A percentile compares a stretch with the other conserved stretches of the same genome.
Evolutionary conservation across 2,888 invertebrate species (phyloP).

Genomic region (Phrixothrix hirtus): DNA sequence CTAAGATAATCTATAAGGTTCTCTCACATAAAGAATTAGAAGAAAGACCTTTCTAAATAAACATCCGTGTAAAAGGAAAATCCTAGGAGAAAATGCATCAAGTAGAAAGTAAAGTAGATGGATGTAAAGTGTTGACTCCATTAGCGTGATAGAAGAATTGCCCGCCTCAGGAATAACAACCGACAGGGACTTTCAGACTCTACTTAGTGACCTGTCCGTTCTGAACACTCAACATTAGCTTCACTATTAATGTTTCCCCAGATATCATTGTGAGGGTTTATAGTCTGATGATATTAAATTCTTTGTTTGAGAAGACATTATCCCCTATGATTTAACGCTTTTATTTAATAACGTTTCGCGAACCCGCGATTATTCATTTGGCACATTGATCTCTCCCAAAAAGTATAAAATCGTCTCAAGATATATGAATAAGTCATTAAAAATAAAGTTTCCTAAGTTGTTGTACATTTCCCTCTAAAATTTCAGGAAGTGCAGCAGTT

Average conservation of each 20-base stretch:
- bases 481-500: constrained; percentile 21
- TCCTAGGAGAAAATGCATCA: constrained; percentile 29
- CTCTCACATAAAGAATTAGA: constrained; percentile 1
- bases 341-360: no score
- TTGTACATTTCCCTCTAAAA: constrained; percentile 5
- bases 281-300: constrained; percentile 10
- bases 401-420: not conserved
- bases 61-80: constrained; percentile 11
- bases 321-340: no score
- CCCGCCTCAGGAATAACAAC: constrained; percentile 25
- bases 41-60: constrained; percentile 4
- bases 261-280: constrained; percentile 8
- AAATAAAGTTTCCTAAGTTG: not conserved
- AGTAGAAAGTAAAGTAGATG: constrained; percentile 23
- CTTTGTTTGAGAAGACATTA: constrained; percentile 2
- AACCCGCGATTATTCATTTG: no score
- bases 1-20: no score
- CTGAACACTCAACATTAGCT: constrained; percentile 9
- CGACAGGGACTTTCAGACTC: constrained; percentile 23
- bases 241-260: constrained; percentile 10
- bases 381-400: no score
- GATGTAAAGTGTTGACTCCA: constrained; percentile 35
- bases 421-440: not conserved
- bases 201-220: constrained; percentile 23
- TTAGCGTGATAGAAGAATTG: constrained; percentile 32